Evolutionary conservation across 1,140 invertebrate genomes (phyloP).

Genomic region (Batillaria attramentaria): DNA sequence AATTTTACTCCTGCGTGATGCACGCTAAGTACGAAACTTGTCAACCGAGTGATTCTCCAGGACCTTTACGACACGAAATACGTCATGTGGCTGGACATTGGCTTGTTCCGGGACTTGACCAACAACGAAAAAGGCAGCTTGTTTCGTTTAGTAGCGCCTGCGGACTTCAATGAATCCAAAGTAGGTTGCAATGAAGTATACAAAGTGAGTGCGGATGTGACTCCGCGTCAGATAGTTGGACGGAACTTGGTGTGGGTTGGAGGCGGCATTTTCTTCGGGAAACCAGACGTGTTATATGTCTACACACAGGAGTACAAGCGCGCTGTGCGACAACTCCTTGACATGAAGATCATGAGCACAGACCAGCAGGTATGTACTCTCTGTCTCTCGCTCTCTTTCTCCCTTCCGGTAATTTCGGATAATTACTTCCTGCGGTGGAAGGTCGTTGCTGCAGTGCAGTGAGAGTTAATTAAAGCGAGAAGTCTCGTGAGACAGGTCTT

Average conservation of each 20-base stretch:
- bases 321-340: neutral
- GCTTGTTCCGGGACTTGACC: slow-evolving; percentile 48
- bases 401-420: too few relatives aligned
- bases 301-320: neutral
- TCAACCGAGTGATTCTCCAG: slow-evolving; percentile 42
- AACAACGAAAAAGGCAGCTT: slow-evolving; percentile 30
- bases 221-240: slow-evolving; percentile 36
- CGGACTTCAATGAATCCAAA: slow-evolving; percentile 43
- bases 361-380: slow-evolving; percentile 4
- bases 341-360: slow-evolving; percentile 21
- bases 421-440: too few relatives aligned
- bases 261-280: slow-evolving; percentile 49
- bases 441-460: too few relatives aligned
- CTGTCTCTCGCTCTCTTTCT: too few relatives aligned
- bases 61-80: slow-evolving; percentile 47
- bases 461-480: too few relatives aligned
- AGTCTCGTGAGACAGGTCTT: too few relatives aligned
- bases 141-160: slow-evolving; percentile 48
- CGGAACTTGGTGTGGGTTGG: slow-evolving; percentile 54
- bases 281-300: slow-evolving; percentile 31
- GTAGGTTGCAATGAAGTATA: slow-evolving; percentile 51
- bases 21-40: slow-evolving; percentile 61
- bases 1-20: slow-evolving; percentile 57
- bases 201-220: slow-evolving; percentile 2
- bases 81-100: slow-evolving; percentile 60